These are phyloP conservation scores for Lepisosteus oculatus DNA, from an alignment of 2,113 vertebrate species.

Conservation along the genomic window DNA sequence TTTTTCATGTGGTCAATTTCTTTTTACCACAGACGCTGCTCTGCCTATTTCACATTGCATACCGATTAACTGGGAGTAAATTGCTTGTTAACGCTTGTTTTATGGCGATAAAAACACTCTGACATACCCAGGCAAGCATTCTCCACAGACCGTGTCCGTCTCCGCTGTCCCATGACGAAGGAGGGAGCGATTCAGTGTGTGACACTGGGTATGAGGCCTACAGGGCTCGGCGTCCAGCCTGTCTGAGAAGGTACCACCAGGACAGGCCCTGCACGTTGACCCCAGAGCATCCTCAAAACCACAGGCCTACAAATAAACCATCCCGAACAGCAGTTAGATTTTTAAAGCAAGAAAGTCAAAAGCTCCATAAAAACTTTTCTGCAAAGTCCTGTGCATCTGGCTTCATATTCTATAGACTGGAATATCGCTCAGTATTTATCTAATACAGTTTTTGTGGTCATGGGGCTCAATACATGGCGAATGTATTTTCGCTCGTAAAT, in stretches of 20 bases:
- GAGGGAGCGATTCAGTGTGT: conserved; percentile 50
- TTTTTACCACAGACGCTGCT: too few species aligned
- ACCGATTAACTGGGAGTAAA: background rate
- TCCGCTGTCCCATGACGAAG: conserved; percentile 47
- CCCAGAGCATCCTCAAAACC: conserved; percentile 22
- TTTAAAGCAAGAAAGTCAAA: conserved; percentile 6
- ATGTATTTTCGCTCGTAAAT: too few species aligned
- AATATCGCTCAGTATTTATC: too few species aligned
- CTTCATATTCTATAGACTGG: too few species aligned
- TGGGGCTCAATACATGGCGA: too few species aligned
- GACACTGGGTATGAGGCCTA: conserved; percentile 65
- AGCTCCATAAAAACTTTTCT: background rate
- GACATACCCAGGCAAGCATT: conserved; percentile 76
- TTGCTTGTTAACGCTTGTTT: background rate
- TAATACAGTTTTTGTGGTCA: too few species aligned
- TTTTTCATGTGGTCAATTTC: background rate
- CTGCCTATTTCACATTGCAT: too few species aligned
- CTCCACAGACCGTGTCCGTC: conserved; percentile 70
- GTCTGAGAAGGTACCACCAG: conserved; percentile 73
- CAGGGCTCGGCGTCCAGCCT: conserved; percentile 56
- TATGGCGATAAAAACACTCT: background rate
- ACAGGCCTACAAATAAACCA: conserved; percentile 50
- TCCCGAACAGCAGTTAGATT: background rate
- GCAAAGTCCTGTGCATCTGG: too few species aligned
- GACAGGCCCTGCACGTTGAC: conserved; percentile 67